A percentile compares a stretch with the other conserved stretches of the same genome.
Evolutionary conservation across 2,888 invertebrate genomes (phyloP).

Genomic region (Macaria liturata): DNA sequence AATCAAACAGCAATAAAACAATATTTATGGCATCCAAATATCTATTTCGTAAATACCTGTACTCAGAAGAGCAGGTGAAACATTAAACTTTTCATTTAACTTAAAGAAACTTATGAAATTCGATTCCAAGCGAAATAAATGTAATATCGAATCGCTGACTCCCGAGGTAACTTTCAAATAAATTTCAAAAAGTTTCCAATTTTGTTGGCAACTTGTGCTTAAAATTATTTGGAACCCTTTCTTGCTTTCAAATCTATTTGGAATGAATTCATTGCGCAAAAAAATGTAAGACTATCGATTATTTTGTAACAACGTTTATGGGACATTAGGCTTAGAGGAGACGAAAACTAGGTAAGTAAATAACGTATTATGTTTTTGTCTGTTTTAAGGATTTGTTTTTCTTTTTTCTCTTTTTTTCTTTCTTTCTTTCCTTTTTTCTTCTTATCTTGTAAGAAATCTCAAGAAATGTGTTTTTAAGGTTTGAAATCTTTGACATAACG

Average conservation of each 20-base stretch:
- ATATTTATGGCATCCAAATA: slow-evolving; percentile 7
- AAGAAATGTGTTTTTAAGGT: too few species aligned
- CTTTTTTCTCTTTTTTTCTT: too few species aligned
- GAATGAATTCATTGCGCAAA: slow-evolving; percentile 17
- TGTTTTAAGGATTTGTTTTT: too few species aligned
- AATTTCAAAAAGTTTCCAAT: slow-evolving; percentile 26
- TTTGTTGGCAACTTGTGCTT: slow-evolving; percentile 25
- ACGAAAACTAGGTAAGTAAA: too few species aligned
- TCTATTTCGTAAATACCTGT: slow-evolving; percentile 11
- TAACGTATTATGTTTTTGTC: too few species aligned
- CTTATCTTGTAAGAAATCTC: too few species aligned
- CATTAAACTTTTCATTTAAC: slow-evolving; percentile 27
- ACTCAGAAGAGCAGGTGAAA: slow-evolving; percentile 24
- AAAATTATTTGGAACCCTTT: slow-evolving; percentile 24
- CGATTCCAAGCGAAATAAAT: slow-evolving; percentile 24
- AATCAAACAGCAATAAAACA: slow-evolving; percentile 7
- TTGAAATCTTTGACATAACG: too few species aligned
- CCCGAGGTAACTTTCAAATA: slow-evolving; percentile 22
- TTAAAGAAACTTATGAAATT: slow-evolving; percentile 26
- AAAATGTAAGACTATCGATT: slow-evolving; percentile 11
- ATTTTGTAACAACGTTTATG: too few species aligned
- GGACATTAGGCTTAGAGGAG: too few species aligned
- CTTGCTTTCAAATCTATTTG: slow-evolving; percentile 17
- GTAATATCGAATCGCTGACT: slow-evolving; percentile 27
- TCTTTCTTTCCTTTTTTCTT: too few species aligned